Base-by-base conservation (phyloP, 2,888 invertebrate genomes). In the Cataglyphis altisquamis region DNA sequence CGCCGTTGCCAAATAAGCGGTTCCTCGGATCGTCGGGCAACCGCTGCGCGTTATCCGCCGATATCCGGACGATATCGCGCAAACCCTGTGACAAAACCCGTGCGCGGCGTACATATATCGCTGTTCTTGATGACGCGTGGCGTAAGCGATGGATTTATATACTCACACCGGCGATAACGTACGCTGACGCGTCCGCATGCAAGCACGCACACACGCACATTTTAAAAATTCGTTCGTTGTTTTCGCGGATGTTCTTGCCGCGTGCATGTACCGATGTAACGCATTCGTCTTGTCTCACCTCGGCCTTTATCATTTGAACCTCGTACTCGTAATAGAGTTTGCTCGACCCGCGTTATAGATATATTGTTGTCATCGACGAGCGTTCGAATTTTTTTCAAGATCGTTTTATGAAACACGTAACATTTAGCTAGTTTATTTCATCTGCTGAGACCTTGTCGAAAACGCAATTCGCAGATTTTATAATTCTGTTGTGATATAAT, bases 1-100 rank as follows among this genome's bases (percentile, higher is more conserved):
- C 87, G 82, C 62, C 90, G 87, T 86, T 91, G 90, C 91, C 90
- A 88, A 90, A 91, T 89, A 88, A 77, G 77, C 55, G 25, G 78
- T 88, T 82, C 85, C 83, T 78, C 64, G 78, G 36, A 25, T 21
- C 6, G 63, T 68, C 68, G 41, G 21, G 32, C 29, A 8, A 41
- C 8, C 25, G 10, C n/a, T 25, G 3, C 32, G 29, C 48, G 36
- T 25, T 12, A n/a, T 45, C 15, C 75, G 36, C 15, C 32, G 75
- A 48, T 52, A 52, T 29, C 29, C 45, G 52, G 18, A 67, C 45
- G 78, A 45, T 60, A 60, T 78, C 60, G 39, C 64, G 36, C n/a
- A 64, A 36, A 75, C 21, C 52, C 52, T 8, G 66, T 25, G 52
- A 55, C 21, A 52, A 25, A 66, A 32, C 4, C 29, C 8, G 67